A percentile compares a stretch with the other conserved stretches of the same genome.
Conservation (phyloP, 2,113 vertebrate species). For the Eretmochelys imbricata region DNA sequence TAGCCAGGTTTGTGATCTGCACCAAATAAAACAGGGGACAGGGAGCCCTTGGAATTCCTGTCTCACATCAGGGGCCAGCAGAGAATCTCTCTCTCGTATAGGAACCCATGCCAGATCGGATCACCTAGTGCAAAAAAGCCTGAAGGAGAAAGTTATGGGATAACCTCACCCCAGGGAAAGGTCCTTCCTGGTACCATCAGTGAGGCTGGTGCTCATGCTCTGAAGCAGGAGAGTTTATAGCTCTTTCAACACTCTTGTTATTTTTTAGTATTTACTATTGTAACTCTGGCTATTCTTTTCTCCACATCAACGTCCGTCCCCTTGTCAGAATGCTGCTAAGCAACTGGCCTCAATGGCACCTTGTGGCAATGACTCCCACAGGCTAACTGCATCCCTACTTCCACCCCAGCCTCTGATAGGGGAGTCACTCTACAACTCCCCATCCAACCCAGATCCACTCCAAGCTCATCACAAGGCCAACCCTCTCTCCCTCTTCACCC, state of each 20-base stretch:
- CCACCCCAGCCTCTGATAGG: background rate
- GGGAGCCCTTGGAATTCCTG: background rate
- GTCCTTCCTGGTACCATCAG: background rate
- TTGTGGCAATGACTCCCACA: background rate
- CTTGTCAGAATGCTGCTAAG: background rate
- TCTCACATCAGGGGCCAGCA: background rate
- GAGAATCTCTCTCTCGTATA: background rate
- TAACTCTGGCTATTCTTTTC: background rate
- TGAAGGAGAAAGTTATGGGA: background rate
- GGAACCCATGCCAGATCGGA: background rate
- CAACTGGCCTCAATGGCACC: background rate
- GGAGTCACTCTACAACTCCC: background rate
- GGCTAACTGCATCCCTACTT: background rate
- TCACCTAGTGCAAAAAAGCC: background rate
- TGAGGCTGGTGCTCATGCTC: background rate
- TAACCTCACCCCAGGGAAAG: background rate
- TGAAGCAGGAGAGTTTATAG: background rate
- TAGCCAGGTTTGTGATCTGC: slow-evolving; percentile 13
- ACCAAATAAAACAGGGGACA: background rate
- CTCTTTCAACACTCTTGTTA: background rate
- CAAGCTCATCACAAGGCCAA: background rate
- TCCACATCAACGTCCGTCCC: background rate
- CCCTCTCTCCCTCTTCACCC: background rate
- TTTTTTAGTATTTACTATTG: background rate
- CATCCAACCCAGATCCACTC: background rate